These are phyloP conservation scores for Glossophaga mutica DNA, from an alignment of 2,797 vertebrate species.

Conservation along the genomic window DNA sequence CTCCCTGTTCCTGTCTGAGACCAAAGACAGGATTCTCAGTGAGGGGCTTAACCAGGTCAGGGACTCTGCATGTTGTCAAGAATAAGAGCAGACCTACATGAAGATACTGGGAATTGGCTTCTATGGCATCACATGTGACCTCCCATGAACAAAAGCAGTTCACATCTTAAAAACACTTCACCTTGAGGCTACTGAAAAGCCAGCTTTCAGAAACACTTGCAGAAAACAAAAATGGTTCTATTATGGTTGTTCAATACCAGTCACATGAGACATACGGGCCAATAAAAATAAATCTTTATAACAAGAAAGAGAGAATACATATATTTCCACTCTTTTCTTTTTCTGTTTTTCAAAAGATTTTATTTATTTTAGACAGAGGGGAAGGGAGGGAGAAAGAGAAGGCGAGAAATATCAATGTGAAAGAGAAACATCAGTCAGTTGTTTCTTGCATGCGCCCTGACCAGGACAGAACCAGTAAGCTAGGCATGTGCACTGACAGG, in stretches of 20 bases:
- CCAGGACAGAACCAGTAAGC: not conserved
- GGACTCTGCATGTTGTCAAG: not conserved
- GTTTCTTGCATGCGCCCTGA: not conserved
- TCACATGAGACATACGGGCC: not conserved
- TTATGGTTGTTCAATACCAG: not conserved
- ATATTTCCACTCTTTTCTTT: not conserved
- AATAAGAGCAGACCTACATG: not conserved
- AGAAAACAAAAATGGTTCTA: not conserved
- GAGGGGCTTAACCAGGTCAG: not conserved
- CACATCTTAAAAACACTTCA: conserved; percentile 21
- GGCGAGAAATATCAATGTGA: not conserved
- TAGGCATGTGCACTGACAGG: not conserved
- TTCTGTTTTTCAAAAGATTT: not conserved
- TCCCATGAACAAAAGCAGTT: conserved; percentile 35
- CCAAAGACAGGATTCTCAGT: not conserved
- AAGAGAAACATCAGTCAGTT: not conserved
- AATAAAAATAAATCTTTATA: conserved; percentile 7
- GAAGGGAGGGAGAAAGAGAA: not conserved
- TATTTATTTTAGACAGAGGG: not conserved
- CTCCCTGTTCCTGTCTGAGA: conserved; percentile 15
- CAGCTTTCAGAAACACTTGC: not conserved
- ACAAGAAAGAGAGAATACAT: not conserved
- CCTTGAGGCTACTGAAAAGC: not conserved
- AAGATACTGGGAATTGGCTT: not conserved
- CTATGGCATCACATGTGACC: not conserved